Evolutionary conservation across 1,140 invertebrate species (phyloP), one percentile per base, ranked within the genome.

Genomic region (Neodiprion fabricii): DNA sequence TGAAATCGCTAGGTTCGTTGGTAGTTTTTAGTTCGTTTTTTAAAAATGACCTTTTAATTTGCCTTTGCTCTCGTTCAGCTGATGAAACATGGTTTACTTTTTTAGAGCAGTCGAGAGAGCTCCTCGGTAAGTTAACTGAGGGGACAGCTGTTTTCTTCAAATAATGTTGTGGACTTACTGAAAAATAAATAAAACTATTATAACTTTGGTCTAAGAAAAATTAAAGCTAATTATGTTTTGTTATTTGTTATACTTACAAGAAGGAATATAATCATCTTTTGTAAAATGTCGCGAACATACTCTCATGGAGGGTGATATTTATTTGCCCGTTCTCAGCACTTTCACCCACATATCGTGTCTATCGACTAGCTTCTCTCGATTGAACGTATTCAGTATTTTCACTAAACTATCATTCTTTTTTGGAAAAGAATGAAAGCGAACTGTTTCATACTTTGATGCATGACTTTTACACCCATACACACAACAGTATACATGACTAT

Each of bases 401-500:
- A 71, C 70, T 9, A 12, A 48, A 17, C 47, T 71, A 49, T 71
- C 53, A 21, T 48, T 48, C 53, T 71, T 71, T 71, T 71, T 71
- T 48, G 40, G 40, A 17, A 71, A 71, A 7, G 23, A 71, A 48
- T 48, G 14, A 12, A 48, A 71, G 8, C 11, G 47, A 48, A 48
- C 40, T 48, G 70, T 71, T 49, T 71, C 70, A 71, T 71, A 49
- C 48, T 71, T 71, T 14, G 10, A 48, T 11, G 70, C 70, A 71
- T 71, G 70, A 48, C 70, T 71, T 71, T 71, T 48, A 48, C 70
- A 71, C 40, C 70, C 70, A 49, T 48, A 71, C n/a, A 71, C 47
- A 71, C 70, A 48, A 47, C 70, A 71, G 48, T 48, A 48, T 49
- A 71, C 40, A 49, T 48, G 48, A 48, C 40, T 48, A 21, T 71